phyloP scores from a whole-genome alignment of 2,797 vertebrate species.

The Poecilia velifera region DNA sequence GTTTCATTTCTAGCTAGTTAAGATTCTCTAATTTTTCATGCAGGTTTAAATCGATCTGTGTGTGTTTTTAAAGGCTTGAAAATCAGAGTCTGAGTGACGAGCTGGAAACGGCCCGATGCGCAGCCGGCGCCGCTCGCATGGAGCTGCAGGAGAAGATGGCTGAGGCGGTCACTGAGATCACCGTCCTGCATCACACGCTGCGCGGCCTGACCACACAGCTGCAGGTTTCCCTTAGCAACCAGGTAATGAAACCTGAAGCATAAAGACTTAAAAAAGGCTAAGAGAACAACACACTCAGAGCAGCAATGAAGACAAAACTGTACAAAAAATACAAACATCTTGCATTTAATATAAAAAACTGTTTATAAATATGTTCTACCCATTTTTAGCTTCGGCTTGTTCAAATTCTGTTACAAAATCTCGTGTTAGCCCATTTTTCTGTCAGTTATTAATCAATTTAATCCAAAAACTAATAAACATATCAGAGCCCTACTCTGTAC shows the following conservation, averaged over 20 bases:
- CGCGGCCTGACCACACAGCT: slow-evolving; percentile 78
- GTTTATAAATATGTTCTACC: too few relatives aligned
- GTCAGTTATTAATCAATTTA: too few relatives aligned
- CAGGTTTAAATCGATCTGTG: not conserved
- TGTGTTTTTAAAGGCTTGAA: slow-evolving; percentile 58
- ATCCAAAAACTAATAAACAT: too few relatives aligned
- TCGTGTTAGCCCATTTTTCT: too few relatives aligned
- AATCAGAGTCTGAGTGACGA: slow-evolving; percentile 74
- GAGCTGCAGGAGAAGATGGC: slow-evolving; percentile 79
- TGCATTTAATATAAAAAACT: too few relatives aligned
- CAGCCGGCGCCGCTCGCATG: slow-evolving; percentile 62
- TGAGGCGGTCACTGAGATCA: slow-evolving; percentile 77
- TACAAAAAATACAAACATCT: too few relatives aligned
- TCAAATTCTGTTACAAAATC: too few relatives aligned
- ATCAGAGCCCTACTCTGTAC: too few relatives aligned
- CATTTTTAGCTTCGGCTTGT: too few relatives aligned
- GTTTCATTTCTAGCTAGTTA: not conserved
- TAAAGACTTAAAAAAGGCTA: not conserved
- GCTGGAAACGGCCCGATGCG: slow-evolving; percentile 69
- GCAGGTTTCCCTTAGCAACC: slow-evolving; percentile 64
- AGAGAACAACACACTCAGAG: too few relatives aligned
- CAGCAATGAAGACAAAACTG: too few relatives aligned
- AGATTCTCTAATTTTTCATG: not conserved
- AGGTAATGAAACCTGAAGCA: slow-evolving; percentile 71
- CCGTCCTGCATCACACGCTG: slow-evolving; percentile 79